These are phyloP conservation scores for Lutraria rhynchaena DNA, from an alignment of 1,140 invertebrate species.

Conservation along the genomic window DNA sequence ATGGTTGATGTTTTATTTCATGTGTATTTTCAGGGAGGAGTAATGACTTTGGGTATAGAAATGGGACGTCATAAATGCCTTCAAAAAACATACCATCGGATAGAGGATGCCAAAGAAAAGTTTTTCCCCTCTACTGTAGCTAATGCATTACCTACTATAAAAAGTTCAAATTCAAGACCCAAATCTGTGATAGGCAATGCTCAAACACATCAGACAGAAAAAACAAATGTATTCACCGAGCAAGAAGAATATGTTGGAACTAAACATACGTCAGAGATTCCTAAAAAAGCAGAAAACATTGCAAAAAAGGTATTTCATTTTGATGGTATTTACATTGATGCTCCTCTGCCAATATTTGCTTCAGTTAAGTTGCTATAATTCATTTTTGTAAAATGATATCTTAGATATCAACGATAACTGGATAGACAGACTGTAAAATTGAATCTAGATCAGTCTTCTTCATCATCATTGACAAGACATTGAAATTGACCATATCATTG, in stretches of 20 bases:
- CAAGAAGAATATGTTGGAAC: no score
- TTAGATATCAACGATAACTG: no score
- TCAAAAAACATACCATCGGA: not conserved
- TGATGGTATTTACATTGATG: no score
- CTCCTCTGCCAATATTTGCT: no score
- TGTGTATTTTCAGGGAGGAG: conserved; percentile 30
- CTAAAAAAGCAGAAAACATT: no score
- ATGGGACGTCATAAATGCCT: conserved; percentile 18
- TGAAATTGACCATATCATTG: not conserved
- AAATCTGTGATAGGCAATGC: not conserved
- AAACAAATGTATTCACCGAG: conserved; percentile 2
- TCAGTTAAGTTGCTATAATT: no score
- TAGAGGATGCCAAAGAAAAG: no score
- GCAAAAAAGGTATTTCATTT: no score
- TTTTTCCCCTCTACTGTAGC: no score
- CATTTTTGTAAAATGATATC: no score
- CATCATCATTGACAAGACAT: not conserved
- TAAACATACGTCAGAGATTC: not conserved
- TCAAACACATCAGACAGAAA: not conserved
- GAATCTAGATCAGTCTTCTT: not conserved
- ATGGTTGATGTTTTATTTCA: no score
- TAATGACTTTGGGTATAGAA: conserved; percentile 20
- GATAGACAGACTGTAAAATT: not conserved
- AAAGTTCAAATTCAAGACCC: not conserved
- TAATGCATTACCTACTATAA: not conserved